Conservation (phyloP, 92 coral and sea anemone genomes). For the Palythoa caribaeorum region DNA sequence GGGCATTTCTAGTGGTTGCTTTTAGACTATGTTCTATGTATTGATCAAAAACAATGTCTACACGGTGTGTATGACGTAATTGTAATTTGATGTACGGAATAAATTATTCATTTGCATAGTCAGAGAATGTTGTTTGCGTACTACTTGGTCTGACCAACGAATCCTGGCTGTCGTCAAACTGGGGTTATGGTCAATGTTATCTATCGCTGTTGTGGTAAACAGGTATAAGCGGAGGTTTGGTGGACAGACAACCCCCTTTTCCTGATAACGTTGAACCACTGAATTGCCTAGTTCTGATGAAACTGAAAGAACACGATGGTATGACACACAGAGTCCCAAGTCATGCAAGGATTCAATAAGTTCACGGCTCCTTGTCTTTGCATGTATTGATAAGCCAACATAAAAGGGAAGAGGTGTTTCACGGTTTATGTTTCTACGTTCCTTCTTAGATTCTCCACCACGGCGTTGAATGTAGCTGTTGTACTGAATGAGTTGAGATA, state of each 20-base stretch:
- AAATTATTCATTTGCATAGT: conserved; percentile 62
- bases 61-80: conserved; percentile 56
- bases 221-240: conserved; percentile 26
- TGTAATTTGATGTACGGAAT: conserved; percentile 67
- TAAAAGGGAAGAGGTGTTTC: conserved; percentile 67
- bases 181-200: conserved; percentile 71
- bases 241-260: conserved; percentile 64
- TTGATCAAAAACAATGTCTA: conserved; percentile 82
- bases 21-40: conserved; percentile 63
- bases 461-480: conserved; percentile 57
- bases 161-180: conserved; percentile 57
- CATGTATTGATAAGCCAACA: conserved; percentile 58
- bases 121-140: conserved; percentile 15
- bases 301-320: conserved; percentile 60
- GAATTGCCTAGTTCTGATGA: conserved; percentile 67
- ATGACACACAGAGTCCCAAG: conserved; percentile 62
- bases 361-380: conserved; percentile 75
- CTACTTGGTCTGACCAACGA: conserved; percentile 24
- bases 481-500: conserved; percentile 72
- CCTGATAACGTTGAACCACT: conserved; percentile 52
- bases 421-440: conserved; percentile 64
- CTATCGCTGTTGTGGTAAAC: conserved; percentile 71
- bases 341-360: conserved; percentile 62
- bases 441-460: conserved; percentile 51
- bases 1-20: conserved; percentile 58